Conservation (phyloP, 2,888 invertebrate species). For the Theretra japonica region DNA sequence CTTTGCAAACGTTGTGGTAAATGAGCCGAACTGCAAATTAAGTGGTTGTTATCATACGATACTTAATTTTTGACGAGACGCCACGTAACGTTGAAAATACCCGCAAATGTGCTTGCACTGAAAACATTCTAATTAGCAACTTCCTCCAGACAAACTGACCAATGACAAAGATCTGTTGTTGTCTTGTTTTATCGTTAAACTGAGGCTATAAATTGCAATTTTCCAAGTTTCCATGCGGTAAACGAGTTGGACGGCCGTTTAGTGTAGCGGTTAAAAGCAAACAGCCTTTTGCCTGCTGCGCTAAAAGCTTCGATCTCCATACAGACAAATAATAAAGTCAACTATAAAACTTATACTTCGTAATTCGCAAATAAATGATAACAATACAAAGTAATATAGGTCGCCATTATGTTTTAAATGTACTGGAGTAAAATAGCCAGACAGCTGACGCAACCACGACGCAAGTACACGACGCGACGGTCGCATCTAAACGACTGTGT, state of each 20-base stretch:
- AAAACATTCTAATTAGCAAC: neutral
- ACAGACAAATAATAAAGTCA: neutral
- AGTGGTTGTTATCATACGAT: slow-evolving; percentile 7
- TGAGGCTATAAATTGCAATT: neutral
- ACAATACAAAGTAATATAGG: neutral
- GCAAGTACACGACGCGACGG: neutral
- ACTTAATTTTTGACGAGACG: neutral
- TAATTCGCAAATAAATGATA: no score
- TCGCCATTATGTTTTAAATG: neutral
- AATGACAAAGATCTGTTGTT: neutral
- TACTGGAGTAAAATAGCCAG: slow-evolving; percentile 14
- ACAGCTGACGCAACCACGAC: slow-evolving; percentile 14
- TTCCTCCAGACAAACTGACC: neutral
- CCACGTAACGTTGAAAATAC: neutral
- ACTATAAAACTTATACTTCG: no score
- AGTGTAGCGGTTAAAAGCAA: no score
- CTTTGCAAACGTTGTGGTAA: neutral
- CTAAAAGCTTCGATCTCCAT: neutral
- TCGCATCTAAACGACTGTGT: slow-evolving; percentile 15
- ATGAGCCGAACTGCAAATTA: slow-evolving; percentile 6
- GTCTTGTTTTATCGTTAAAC: neutral
- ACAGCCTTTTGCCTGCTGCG: no score
- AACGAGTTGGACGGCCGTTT: no score
- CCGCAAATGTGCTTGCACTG: neutral
- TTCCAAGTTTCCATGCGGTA: no score